Percentiles rank a stretch among this genome's conserved stretches.
These are phyloP conservation scores for Pectinophora gossypiella DNA, from an alignment of 1,140 invertebrate genomes.

Conservation along the genomic window DNA sequence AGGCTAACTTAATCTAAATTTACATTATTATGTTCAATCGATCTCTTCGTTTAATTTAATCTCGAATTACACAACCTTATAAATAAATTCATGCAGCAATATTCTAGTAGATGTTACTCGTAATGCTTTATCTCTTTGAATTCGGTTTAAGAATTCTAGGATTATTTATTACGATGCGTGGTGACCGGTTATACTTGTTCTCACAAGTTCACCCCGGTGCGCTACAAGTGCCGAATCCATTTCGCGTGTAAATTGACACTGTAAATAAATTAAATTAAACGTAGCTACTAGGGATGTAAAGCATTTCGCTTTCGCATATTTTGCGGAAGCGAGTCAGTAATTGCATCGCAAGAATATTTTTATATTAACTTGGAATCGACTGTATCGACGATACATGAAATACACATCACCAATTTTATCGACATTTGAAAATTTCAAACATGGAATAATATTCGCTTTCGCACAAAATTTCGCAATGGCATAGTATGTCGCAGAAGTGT, in stretches of 20 bases:
- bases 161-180: too few relatives aligned
- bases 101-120: neutral
- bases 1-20: constrained; percentile 19
- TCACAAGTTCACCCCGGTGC: too few relatives aligned
- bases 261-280: too few relatives aligned
- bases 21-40: constrained; percentile 18
- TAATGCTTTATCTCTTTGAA: constrained; percentile 24
- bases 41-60: constrained; percentile 20
- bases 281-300: too few relatives aligned
- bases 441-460: neutral
- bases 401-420: too few relatives aligned
- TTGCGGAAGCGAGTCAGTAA: neutral
- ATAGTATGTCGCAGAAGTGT: too few relatives aligned
- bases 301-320: too few relatives aligned
- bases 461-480: neutral
- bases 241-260: too few relatives aligned
- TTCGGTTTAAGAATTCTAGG: constrained; percentile 33
- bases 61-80: constrained; percentile 21
- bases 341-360: neutral
- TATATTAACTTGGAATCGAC: neutral
- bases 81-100: constrained; percentile 5
- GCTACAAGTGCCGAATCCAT: too few relatives aligned
- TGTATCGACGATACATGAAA: too few relatives aligned
- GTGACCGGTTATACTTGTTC: too few relatives aligned
- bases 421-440: too few relatives aligned